Conservation (phyloP, 2,888 invertebrate genomes). For the Drosophila cognata region DNA sequence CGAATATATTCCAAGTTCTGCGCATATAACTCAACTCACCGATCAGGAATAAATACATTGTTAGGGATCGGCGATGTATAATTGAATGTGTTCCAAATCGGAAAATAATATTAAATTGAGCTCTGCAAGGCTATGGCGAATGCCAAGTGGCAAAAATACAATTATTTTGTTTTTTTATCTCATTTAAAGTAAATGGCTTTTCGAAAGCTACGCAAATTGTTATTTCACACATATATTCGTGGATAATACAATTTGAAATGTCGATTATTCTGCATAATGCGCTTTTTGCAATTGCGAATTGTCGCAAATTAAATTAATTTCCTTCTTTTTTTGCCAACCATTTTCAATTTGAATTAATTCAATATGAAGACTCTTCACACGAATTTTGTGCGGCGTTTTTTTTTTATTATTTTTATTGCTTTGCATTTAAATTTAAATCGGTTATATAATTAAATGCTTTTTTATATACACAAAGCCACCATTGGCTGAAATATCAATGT, state of each 20-base stretch:
- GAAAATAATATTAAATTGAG: background rate
- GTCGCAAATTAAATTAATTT: constrained; percentile 69
- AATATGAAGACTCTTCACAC: constrained; percentile 49
- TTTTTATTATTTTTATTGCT: constrained; percentile 14
- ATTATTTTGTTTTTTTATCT: background rate
- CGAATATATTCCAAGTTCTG: background rate
- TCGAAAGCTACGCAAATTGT: background rate
- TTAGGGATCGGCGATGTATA: fast-evolving
- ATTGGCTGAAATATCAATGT: constrained; percentile 38
- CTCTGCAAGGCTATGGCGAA: background rate
- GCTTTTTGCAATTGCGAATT: constrained; percentile 42
- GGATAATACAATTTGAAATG: constrained; percentile 50
- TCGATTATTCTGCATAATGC: constrained; percentile 27
- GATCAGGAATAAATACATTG: background rate
- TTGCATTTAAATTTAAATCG: constrained; percentile 58
- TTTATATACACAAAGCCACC: constrained; percentile 30
- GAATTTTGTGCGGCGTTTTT: background rate
- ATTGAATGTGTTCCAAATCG: background rate
- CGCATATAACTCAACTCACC: background rate
- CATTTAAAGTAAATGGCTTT: background rate
- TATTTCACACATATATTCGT: constrained; percentile 14
- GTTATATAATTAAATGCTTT: constrained; percentile 71
- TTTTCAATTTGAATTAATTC: constrained; percentile 72
- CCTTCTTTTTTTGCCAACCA: constrained; percentile 23
- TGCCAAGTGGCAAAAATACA: background rate